Conservation (phyloP, 2,797 vertebrate species). For the Hypotaenidia philippensis region DNA sequence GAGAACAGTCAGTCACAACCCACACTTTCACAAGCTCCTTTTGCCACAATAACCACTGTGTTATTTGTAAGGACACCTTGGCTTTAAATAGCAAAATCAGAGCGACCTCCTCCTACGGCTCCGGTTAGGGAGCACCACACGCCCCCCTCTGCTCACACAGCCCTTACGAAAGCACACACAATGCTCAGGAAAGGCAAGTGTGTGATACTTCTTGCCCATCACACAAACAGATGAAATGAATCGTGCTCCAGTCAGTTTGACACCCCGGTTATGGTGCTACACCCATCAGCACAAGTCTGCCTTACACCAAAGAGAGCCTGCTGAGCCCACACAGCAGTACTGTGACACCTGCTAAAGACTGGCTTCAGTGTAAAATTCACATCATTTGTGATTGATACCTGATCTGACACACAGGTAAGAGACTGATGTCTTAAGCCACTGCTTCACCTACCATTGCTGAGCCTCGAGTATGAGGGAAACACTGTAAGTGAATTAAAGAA, state of each 20-base stretch:
- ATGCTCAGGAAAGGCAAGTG: not conserved
- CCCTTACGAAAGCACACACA: not conserved
- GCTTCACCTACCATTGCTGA: not conserved
- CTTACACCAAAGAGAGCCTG: not conserved
- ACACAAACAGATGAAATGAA: slow-evolving; percentile 3
- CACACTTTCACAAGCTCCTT: slow-evolving; percentile 1
- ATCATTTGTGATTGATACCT: not conserved
- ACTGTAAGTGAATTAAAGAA: not conserved
- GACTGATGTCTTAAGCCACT: not conserved
- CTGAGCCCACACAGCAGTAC: not conserved
- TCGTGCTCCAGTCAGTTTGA: not conserved
- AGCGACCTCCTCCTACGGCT: not conserved
- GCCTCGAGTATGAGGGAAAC: not conserved
- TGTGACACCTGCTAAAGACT: slow-evolving; percentile 1
- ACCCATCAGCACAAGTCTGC: not conserved
- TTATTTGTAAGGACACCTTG: slow-evolving; percentile 45
- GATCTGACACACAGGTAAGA: slow-evolving; percentile 4
- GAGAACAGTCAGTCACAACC: slow-evolving; percentile 9
- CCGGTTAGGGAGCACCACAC: not conserved
- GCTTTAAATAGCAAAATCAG: slow-evolving; percentile 46
- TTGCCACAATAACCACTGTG: slow-evolving; percentile 16
- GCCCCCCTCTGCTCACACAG: not conserved
- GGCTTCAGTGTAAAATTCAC: not conserved
- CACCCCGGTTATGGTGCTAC: not conserved
- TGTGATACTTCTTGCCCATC: not conserved